These are phyloP conservation scores for Sarcophaga subvicina DNA, from an alignment of 2,888 invertebrate genomes.

Conservation along the genomic window DNA sequence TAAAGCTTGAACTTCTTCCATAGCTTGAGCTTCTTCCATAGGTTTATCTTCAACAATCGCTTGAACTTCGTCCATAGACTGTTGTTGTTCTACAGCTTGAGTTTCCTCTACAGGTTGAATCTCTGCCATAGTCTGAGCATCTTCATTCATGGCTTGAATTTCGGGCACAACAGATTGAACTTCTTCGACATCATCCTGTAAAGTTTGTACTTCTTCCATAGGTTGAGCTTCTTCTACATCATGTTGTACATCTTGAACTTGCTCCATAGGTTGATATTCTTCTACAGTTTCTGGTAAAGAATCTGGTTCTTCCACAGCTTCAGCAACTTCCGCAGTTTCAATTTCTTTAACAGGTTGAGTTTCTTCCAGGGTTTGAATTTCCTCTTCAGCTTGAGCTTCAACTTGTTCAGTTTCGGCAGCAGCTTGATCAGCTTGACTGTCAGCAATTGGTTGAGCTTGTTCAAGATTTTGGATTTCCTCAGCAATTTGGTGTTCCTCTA, in stretches of 20 bases:
- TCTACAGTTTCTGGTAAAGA: background rate
- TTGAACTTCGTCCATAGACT: background rate
- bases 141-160: background rate
- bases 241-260: background rate
- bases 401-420: constrained; percentile 15
- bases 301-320: background rate
- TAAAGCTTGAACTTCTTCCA: constrained; percentile 2
- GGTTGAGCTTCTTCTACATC: background rate
- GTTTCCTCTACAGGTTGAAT: background rate
- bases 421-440: constrained; percentile 14
- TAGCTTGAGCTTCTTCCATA: background rate
- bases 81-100: constrained; percentile 14
- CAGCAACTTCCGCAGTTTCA: background rate
- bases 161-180: background rate
- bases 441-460: background rate
- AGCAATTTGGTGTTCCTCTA: background rate
- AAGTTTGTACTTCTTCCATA: constrained; percentile 9
- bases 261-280: constrained; percentile 4
- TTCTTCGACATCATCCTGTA: constrained; percentile 2
- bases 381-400: constrained; percentile 7
- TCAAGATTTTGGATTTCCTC: constrained; percentile 4
- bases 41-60: background rate
- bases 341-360: background rate
- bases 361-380: constrained; percentile 13
- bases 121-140: constrained; percentile 12